Percentiles rank a stretch among this genome's conserved stretches.
These are phyloP conservation scores for Naja naja DNA, from an alignment of 2,113 vertebrate species.

Conservation along the genomic window DNA sequence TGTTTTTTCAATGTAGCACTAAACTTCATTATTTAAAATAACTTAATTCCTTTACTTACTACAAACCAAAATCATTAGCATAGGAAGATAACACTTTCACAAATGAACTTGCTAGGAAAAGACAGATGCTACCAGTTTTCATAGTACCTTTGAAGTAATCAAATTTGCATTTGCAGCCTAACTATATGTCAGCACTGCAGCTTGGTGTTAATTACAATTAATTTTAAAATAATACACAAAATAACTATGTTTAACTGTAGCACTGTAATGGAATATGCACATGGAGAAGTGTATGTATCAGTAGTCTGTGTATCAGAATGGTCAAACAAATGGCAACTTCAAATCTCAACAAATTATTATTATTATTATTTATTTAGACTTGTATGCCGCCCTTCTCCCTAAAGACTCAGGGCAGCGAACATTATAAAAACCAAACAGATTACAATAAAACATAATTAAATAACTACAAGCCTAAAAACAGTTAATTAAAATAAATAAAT, in stretches of 20 bases:
- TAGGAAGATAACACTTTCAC: not conserved
- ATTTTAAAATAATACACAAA: constrained; percentile 16
- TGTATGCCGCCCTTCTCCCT: no score
- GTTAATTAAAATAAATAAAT: no score
- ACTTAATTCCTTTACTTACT: constrained; percentile 6
- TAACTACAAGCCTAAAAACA: no score
- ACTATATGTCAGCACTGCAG: not conserved
- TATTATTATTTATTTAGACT: no score
- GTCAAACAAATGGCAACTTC: no score
- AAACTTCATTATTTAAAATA: constrained; percentile 8
- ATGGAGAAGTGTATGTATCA: no score
- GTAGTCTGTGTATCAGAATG: no score
- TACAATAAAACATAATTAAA: no score
- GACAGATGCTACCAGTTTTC: constrained; percentile 9
- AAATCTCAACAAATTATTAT: no score
- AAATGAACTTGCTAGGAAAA: constrained; percentile 9
- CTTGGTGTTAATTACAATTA: not conserved
- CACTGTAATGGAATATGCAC: not conserved
- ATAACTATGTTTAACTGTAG: not conserved
- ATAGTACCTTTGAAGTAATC: constrained; percentile 8
- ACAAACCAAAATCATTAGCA: constrained; percentile 17
- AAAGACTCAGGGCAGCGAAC: no score
- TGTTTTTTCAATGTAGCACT: not conserved
- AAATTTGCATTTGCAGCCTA: constrained; percentile 19
- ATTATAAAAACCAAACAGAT: no score